A percentile compares a stretch with the other conserved stretches of the same genome.
Conservation (phyloP, 2,888 invertebrate species). For the Rutpela maculata region DNA sequence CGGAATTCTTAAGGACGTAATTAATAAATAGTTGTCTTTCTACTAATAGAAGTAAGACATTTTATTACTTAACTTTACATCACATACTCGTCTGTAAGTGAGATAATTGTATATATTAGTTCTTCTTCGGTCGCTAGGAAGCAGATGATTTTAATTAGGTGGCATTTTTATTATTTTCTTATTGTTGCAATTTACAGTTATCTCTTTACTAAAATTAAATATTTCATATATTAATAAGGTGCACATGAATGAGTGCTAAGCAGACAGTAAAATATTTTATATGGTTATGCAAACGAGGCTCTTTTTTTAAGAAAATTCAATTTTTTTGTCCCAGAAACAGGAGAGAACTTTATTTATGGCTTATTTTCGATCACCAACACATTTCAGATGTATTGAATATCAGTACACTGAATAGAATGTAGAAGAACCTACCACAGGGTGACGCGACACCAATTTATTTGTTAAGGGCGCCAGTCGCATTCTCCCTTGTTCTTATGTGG, state of each 20-base stretch:
- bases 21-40: conserved; percentile 51
- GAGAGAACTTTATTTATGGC: too few species aligned
- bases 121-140: conserved; percentile 24
- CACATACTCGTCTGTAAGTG: conserved; percentile 47
- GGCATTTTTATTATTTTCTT: conserved; percentile 8
- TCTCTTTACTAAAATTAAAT: not conserved
- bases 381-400: too few species aligned
- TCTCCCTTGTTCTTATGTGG: too few species aligned
- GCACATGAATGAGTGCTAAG: not conserved
- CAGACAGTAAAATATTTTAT: too few species aligned
- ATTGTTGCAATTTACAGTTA: not conserved
- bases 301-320: too few species aligned
- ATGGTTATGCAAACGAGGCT: too few species aligned
- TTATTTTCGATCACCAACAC: too few species aligned
- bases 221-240: not conserved
- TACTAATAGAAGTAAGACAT: conserved; percentile 55
- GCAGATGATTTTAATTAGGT: conserved; percentile 21
- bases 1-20: conserved; percentile 48
- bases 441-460: too few species aligned
- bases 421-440: too few species aligned
- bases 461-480: too few species aligned
- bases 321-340: too few species aligned
- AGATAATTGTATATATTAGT: conserved; percentile 57
- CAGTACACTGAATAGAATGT: too few species aligned
- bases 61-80: conserved; percentile 51